Evolutionary conservation across 2,113 vertebrate genomes (phyloP), one percentile per base, ranked within the genome.

Genomic region (Scatophagus argus): DNA sequence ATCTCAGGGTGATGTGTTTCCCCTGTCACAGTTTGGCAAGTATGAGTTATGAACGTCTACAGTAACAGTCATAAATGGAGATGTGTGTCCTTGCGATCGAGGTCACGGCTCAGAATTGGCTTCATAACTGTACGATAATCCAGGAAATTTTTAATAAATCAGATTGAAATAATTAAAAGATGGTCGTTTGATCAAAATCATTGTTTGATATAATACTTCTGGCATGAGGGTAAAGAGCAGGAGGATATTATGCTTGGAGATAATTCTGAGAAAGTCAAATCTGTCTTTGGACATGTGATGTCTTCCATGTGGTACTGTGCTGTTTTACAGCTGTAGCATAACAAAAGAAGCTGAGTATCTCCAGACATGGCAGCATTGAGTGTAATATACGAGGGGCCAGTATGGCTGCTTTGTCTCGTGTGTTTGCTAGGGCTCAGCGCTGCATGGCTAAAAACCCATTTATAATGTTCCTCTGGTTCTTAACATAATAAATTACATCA

Each of bases 291-390:
- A 32, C 65, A 59, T 65, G 64, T 77, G 85, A 93, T 85, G 10
- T 66, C 39, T 88, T 82, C 86, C 92, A 91, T 79, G 84, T 91
- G 90, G 39, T 27, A 1, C 54, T n/a, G 75, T 34, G 68, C 34
- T 75, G 82, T 56, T 79, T 51, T 60, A 72, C 78, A 83, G 70
- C 81, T 84, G 78, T 23, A 84, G 31, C 55, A 43, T 55, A 71
- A 77, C 78, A 79, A 79, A 74, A 74, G 51, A 66, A 31, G 47
- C 2, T 86, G 89, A 92, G 76, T 56, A 38, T 65, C 49, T 87
- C 89, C 90, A 90, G 89, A 81, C 62, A 0, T 9, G 61, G 36
- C 27, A 64, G 32, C 39, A 72, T 34, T 9, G 47, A 86, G 59
- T 43, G n/a, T 74, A 82, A 66, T 62, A 39, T 79, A 65, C 13